Evolutionary conservation across 2,113 vertebrate species (phyloP).

Genomic region (Caretta caretta): DNA sequence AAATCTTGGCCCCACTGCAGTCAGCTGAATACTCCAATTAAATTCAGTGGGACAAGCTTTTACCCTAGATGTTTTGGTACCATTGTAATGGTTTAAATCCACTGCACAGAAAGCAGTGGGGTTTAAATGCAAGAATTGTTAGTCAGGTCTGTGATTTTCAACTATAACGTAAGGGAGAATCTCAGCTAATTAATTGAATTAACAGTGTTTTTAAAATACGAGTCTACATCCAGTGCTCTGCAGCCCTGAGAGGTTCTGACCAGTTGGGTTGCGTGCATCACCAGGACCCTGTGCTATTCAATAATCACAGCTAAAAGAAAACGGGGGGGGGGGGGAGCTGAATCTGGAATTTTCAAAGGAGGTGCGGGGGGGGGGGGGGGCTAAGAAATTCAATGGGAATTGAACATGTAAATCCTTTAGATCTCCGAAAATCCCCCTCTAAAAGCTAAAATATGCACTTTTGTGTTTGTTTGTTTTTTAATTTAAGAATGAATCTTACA

Average conservation of each 20-base stretch:
- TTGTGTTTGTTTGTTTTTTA: not conserved
- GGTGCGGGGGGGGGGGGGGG: too few relatives aligned
- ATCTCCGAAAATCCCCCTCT: not conserved
- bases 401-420: not conserved
- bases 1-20: not conserved
- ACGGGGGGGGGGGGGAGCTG: too few relatives aligned
- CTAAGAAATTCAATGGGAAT: not conserved
- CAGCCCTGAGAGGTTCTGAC: not conserved
- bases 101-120: not conserved
- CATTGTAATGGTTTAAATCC: not conserved
- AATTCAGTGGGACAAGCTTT: not conserved
- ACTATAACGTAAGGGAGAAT: not conserved
- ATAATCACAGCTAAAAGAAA: not conserved
- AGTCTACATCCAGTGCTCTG: not conserved
- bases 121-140: constrained; percentile 14
- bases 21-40: not conserved
- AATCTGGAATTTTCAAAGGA: not conserved
- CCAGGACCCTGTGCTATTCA: not conserved
- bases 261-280: not conserved
- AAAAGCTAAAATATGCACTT: not conserved
- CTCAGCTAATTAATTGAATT: not conserved
- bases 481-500: not conserved
- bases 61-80: constrained; percentile 24
- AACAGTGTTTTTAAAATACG: not conserved
- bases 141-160: not conserved